Evolutionary conservation across 2,113 vertebrate genomes (phyloP).

Genomic region (Plectropomus leopardus): DNA sequence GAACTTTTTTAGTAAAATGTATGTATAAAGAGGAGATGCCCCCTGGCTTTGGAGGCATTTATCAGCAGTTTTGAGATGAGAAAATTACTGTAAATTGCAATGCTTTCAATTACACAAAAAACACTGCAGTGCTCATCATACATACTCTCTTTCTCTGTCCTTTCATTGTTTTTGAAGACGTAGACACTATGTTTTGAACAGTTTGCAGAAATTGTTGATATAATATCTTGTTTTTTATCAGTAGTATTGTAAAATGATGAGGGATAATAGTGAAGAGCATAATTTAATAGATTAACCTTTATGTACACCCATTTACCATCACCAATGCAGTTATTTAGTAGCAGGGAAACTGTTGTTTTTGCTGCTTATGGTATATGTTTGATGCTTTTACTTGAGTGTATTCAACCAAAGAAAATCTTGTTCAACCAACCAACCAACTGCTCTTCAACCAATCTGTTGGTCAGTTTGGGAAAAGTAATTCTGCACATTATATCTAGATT

Average conservation of each 20-base stretch:
- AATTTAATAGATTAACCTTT: background rate
- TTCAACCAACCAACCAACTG: too few species aligned
- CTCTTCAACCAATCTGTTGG: too few species aligned
- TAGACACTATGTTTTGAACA: background rate
- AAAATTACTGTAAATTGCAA: conserved; percentile 36
- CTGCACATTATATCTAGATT: too few species aligned
- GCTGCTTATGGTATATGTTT: too few species aligned
- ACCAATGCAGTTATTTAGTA: too few species aligned
- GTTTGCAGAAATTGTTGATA: background rate
- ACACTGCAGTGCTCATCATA: conserved; percentile 5
- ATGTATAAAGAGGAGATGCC: conserved; percentile 48
- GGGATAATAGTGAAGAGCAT: background rate
- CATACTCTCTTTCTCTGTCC: background rate
- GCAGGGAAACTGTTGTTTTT: too few species aligned
- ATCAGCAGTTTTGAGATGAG: conserved; percentile 34
- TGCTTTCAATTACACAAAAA: conserved; percentile 12
- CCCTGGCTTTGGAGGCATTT: conserved; percentile 40
- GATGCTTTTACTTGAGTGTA: too few species aligned
- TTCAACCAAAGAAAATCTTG: too few species aligned
- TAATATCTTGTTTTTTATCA: background rate
- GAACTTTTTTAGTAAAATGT: conserved; percentile 39
- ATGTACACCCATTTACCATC: background rate
- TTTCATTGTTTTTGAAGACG: conserved; percentile 1
- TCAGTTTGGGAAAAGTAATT: too few species aligned
- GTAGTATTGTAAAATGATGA: background rate